Evolutionary conservation across 2,113 vertebrate species (phyloP), one percentile per base, ranked within the genome.

Genomic region (Ochotona curzoniae): DNA sequence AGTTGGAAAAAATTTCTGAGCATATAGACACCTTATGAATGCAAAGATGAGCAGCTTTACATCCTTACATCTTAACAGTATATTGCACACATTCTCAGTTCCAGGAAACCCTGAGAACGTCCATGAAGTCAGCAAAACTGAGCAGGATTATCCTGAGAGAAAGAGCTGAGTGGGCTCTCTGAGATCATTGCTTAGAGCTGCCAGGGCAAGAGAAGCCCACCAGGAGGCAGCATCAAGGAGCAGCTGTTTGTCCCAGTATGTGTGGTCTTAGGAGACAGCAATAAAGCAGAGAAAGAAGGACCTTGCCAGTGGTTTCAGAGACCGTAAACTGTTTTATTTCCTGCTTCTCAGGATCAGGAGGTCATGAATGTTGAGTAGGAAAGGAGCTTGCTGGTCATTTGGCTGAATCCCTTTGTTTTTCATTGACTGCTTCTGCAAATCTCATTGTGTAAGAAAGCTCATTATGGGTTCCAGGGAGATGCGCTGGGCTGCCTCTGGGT

Each of bases 401-500:
- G n/a, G 7, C 47, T 30, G 71, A 83, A 60, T 25, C 21, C 71
- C 21, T 94, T 94, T 38, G 14, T n/a, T 91, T 83, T 76, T 60
- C 76, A 35, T 35, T 49, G 49, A 32, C 57, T 89, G 54, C 4
- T 93, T 79, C n/a, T 8, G 30, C 32, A 93, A 87, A 94, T 83
- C n/a, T 94, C 70, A 51, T 60, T 74, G n/a, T 30, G 54, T 75
- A 63, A 82, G 70, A 80, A 83, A 92, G 13, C 30, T 74, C 57
- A 64, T 81, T 51, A 54, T 71, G 25, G 38, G 87, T 57, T 75
- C 30, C 38, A 89, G 38, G 85, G 74, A 71, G 74, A 74, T 35
- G 23, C 67, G 30, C 11, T 71, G 87, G 25, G 54, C 66, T 15
- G 7, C 12, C n/a, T 88, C 63, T 10, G 64, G 71, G 18, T 47